These are phyloP conservation scores for Pithys albifrons DNA, from an alignment of 2,113 vertebrate genomes.

Conservation along the genomic window DNA sequence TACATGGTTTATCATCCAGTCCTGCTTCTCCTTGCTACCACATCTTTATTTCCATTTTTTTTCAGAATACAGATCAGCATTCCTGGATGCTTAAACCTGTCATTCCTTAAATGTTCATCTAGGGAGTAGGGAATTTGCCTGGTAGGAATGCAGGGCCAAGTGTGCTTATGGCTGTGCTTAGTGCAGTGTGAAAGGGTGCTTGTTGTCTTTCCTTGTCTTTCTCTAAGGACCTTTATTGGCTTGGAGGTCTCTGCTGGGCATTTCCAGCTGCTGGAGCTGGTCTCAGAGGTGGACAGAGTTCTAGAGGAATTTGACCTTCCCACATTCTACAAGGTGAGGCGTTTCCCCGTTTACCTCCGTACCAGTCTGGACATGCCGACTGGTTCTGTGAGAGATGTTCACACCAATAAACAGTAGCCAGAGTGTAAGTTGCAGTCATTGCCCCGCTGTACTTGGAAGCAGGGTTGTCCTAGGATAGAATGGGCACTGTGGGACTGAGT, in stretches of 20 bases:
- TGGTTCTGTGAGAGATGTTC: not conserved
- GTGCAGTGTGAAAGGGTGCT: not conserved
- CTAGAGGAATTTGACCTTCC: conserved; percentile 88
- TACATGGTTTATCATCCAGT: not conserved
- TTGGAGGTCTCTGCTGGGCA: conserved; percentile 85
- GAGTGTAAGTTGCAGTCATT: not conserved
- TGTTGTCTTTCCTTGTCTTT: not conserved
- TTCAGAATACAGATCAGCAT: accelerated
- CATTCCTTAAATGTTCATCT: not conserved
- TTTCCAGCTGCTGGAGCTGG: conserved; percentile 81
- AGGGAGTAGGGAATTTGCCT: not conserved
- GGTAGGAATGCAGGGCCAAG: not conserved
- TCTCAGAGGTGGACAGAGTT: conserved; percentile 82
- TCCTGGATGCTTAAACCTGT: not conserved
- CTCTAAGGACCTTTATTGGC: conserved; percentile 88
- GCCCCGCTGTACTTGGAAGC: not conserved
- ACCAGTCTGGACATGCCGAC: not conserved
- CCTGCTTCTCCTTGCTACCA: not conserved
- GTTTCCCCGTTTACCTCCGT: not conserved
- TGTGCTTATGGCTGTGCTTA: not conserved
- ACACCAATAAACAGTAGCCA: not conserved
- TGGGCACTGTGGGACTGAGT: not conserved
- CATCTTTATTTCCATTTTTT: not conserved
- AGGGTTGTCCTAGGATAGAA: not conserved
- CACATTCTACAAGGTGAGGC: conserved; percentile 88